Percentiles rank a stretch among this genome's conserved stretches.
Evolutionary conservation across 2,797 vertebrate genomes (phyloP).

Genomic region (Anabacerthia variegaticeps): DNA sequence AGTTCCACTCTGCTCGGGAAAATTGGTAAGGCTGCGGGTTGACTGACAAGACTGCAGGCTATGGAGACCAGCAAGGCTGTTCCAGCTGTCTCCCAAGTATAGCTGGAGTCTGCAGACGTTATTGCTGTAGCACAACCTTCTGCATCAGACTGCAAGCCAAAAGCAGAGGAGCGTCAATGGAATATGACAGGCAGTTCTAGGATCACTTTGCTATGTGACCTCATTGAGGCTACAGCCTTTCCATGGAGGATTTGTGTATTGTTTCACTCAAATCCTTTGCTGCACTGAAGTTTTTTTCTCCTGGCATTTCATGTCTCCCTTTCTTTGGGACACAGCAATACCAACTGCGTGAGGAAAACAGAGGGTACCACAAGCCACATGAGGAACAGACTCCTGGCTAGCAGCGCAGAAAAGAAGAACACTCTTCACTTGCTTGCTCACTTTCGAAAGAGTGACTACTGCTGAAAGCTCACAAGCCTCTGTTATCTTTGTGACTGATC

Average conservation of each 20-base stretch:
- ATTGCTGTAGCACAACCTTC: background rate
- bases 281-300: background rate
- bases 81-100: background rate
- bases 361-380: background rate
- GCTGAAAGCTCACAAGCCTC: background rate
- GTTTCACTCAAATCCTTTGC: background rate
- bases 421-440: background rate
- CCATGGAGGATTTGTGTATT: background rate
- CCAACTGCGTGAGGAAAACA: background rate
- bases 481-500: background rate
- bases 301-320: background rate
- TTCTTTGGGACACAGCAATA: background rate
- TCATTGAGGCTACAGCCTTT: background rate
- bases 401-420: background rate
- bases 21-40: background rate
- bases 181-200: background rate
- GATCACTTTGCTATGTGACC: background rate
- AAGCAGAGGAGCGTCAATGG: background rate
- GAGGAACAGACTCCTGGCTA: background rate
- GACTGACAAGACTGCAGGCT: background rate
- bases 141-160: accelerated
- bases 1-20: background rate
- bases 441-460: background rate
- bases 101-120: background rate
- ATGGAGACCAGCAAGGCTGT: background rate